These are phyloP conservation scores for Zaprionus vittiger DNA, from an alignment of 1,140 invertebrate species.

Conservation along the genomic window DNA sequence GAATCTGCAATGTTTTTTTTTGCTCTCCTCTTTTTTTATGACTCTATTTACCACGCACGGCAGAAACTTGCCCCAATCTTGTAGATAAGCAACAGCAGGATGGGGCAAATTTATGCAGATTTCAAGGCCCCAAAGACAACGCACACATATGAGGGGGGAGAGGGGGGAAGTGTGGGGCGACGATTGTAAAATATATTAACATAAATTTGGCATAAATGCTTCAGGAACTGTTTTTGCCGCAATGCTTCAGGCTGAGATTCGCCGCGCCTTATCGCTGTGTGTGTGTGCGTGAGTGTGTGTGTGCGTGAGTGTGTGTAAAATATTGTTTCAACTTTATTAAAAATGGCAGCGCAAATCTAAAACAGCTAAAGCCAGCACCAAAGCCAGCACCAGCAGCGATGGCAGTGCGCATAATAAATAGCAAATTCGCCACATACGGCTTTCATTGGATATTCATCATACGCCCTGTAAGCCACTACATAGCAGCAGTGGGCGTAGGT, in stretches of 20 bases:
- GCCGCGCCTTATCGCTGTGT: constrained; percentile 12
- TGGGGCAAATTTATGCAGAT: constrained; percentile 74
- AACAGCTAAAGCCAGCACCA: constrained; percentile 46
- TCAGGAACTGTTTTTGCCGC: constrained; percentile 66
- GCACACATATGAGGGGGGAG: constrained; percentile 48
- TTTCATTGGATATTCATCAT: constrained; percentile 50
- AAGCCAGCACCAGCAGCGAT: constrained; percentile 5
- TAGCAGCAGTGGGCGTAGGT: not conserved
- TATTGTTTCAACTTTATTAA: constrained; percentile 82
- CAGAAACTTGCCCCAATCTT: constrained; percentile 57
- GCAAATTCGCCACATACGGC: constrained; percentile 37
- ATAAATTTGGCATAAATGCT: constrained; percentile 84
- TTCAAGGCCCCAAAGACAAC: constrained; percentile 65
- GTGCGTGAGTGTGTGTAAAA: constrained; percentile 34
- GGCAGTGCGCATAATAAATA: constrained; percentile 60
- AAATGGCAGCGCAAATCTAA: constrained; percentile 56
- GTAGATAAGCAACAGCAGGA: constrained; percentile 62
- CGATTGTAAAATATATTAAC: constrained; percentile 82
- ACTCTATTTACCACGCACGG: constrained; percentile 65
- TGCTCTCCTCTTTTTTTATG: constrained; percentile 68
- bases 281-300: constrained; percentile 11
- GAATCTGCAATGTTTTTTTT: constrained; percentile 67
- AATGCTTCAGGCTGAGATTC: constrained; percentile 42
- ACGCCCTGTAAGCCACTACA: constrained; percentile 24
- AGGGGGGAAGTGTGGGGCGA: constrained; percentile 48